Base-by-base conservation (phyloP, 2,888 invertebrate species). In the Oconnorella tubifera region DNA sequence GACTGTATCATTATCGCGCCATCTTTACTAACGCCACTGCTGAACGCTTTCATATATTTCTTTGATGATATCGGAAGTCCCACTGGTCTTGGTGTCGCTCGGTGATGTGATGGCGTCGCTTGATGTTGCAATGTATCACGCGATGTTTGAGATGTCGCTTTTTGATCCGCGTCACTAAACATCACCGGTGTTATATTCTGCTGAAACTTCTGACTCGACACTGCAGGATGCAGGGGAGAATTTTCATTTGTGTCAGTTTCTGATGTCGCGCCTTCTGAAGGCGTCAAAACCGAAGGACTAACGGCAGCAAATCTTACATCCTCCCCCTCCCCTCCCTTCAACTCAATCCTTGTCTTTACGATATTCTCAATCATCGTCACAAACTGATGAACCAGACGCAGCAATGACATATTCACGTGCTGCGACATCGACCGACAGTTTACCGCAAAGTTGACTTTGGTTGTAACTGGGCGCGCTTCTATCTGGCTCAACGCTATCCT, bases 321-420 rank as follows among this genome's bases (percentile, higher is more conserved):
- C 14, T 59, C 31, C 56, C 56, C 31, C 60, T 65, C 32, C 49
- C 19, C 40, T 19, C 31, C 33, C 49, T 40, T 57, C n/a, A 96
- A 85, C 77, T 95, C 95, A 73, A 89, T 89, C 78, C 93, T 92
- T 0, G 95, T 95, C 78, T 95, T 93, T 78, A 93, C 92, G 1
- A 96, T 93, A 80, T 95, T 96, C 83, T 94, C 93, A 83, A 95
- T 94, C 94, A 97, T 95, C 77, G 93, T 95, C 76, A 91, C 91
- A 77, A 97, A 95, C 84, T 97, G 97, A 83, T 97, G 95, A 65
- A 96, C 85, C 60, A 97, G 86, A 59, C 97, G 85, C 56, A 97
- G 83, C 48, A 97, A 84, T 0, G 96, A 95, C 95, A 97, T 95
- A 82, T 97, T 97, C 1, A 97, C 93, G 85, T 95, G 91, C 80